Conservation (phyloP, 1,140 invertebrate species). For the Chrysomallon squamiferum region DNA sequence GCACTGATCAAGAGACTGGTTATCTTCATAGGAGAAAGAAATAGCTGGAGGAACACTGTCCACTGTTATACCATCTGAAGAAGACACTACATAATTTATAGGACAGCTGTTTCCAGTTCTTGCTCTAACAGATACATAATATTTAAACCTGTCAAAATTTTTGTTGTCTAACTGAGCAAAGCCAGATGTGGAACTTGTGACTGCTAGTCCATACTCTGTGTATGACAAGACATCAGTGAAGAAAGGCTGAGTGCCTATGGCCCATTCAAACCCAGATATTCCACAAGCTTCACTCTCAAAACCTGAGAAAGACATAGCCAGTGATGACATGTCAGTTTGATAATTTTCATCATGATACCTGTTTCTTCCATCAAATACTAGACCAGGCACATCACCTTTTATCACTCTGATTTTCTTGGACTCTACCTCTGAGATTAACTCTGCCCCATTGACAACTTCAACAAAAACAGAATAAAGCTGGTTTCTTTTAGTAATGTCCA, state of each 20-base stretch:
- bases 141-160: constrained; percentile 25
- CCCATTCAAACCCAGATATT: constrained; percentile 37
- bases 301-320: constrained; percentile 34
- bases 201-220: constrained; percentile 29
- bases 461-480: constrained; percentile 21
- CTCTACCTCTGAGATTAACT: constrained; percentile 7
- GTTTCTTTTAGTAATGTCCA: neutral
- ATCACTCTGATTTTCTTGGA: constrained; percentile 27
- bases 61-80: constrained; percentile 29
- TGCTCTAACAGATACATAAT: constrained; percentile 31
- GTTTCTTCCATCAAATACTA: constrained; percentile 28
- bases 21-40: constrained; percentile 1
- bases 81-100: constrained; percentile 32
- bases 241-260: constrained; percentile 29
- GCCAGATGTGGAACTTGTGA: constrained; percentile 23
- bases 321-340: constrained; percentile 27
- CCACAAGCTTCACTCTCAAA: constrained; percentile 38
- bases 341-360: constrained; percentile 23
- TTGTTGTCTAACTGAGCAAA: constrained; percentile 25
- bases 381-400: constrained; percentile 32
- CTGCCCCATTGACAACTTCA: constrained; percentile 29
- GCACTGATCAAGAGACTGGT: too few species aligned
- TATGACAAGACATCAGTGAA: constrained; percentile 29
- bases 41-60: constrained; percentile 23
- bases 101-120: constrained; percentile 31